Evolutionary conservation across 2,888 invertebrate genomes (phyloP).

Genomic region (Chymomyza procnemis): DNA sequence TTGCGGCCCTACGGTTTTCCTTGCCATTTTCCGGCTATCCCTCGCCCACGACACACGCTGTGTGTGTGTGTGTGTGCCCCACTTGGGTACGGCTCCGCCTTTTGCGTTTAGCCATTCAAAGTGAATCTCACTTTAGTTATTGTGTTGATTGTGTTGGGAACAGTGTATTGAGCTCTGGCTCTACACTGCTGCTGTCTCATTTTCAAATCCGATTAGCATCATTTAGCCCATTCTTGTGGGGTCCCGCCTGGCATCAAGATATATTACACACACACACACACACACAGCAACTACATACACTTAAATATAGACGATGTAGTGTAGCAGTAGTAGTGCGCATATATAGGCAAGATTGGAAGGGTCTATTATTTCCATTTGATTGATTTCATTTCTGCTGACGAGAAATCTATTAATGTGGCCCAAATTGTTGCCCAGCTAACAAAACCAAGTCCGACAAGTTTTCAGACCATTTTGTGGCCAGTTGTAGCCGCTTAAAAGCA

Average conservation of each 20-base stretch:
- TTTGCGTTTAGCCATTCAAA: slow-evolving; percentile 34
- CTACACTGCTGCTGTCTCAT: slow-evolving; percentile 29
- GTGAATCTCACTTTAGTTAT: slow-evolving; percentile 27
- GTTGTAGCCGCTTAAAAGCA: neutral
- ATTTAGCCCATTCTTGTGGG: slow-evolving; percentile 51
- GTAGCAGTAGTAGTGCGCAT: neutral
- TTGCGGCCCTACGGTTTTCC: slow-evolving; percentile 18
- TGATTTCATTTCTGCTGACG: slow-evolving; percentile 43
- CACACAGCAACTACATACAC: neutral
- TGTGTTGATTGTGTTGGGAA: slow-evolving; percentile 20
- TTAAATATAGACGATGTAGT: neutral
- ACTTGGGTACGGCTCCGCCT: slow-evolving; percentile 31
- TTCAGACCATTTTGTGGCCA: neutral
- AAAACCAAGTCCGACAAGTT: slow-evolving; percentile 1
- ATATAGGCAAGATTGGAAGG: slow-evolving; percentile 13
- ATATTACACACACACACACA: neutral
- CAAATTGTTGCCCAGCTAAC: slow-evolving; percentile 5
- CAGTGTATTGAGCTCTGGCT: neutral
- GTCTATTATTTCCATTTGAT: slow-evolving; percentile 63
- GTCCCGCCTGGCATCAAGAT: slow-evolving; percentile 21
- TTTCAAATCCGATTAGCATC: slow-evolving; percentile 73
- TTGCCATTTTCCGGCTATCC: slow-evolving; percentile 18
- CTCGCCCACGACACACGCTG: neutral
- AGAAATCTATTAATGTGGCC: slow-evolving; percentile 30
- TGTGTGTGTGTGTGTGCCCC: slow-evolving; percentile 21